Evolutionary conservation across 2,797 vertebrate genomes (phyloP), one percentile per base, ranked within the genome.

Genomic region (Gymnoscopelus microlampas): DNA sequence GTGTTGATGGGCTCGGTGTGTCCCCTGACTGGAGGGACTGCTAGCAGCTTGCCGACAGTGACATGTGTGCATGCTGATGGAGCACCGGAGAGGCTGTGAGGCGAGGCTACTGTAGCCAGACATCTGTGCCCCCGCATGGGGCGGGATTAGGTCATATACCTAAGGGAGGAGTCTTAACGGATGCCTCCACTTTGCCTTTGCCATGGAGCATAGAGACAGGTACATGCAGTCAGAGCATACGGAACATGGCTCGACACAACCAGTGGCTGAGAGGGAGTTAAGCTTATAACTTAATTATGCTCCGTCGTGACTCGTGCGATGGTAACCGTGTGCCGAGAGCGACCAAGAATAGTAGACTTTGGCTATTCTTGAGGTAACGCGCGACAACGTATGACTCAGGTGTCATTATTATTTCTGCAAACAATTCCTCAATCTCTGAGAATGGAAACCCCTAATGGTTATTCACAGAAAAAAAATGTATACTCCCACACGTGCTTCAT

Each of bases 11-110:
- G 72, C 67, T 76, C 55, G 56, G 70, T 79, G 70, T 79, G 70
- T 73, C 69, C 74, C 39, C 66, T 64, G 78, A 74, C 59, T 70
- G 57, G 69, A 70, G 51, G 68, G 63, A 68, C 68, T 69, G 70
- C 63, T 14, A 66, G 70, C 6, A 5, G 69, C 76, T 71, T 48
- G 75, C 79, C 87, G 88, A 88, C 87, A 84, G 74, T 78, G 81
- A 89, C 87, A 87, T 78, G 87, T 80, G 86, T 83, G 61, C 66
- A 67, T 75, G 81, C 81, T 89, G 87, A 89, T 70, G 24, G 63
- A 74, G 81, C 78, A 79, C 50, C 0, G 47, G 54, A 63, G 73
- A 63, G 53, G 32, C 51, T 58, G 71, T 65, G 72, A 0, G 49
- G 77, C 53, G 59, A 63, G 19, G 72, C 70, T 63, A 55, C 72